Percentiles rank a stretch among this genome's conserved stretches.
Conservation (phyloP, 2,797 vertebrate species). For the Hephaestus fuliginosus region DNA sequence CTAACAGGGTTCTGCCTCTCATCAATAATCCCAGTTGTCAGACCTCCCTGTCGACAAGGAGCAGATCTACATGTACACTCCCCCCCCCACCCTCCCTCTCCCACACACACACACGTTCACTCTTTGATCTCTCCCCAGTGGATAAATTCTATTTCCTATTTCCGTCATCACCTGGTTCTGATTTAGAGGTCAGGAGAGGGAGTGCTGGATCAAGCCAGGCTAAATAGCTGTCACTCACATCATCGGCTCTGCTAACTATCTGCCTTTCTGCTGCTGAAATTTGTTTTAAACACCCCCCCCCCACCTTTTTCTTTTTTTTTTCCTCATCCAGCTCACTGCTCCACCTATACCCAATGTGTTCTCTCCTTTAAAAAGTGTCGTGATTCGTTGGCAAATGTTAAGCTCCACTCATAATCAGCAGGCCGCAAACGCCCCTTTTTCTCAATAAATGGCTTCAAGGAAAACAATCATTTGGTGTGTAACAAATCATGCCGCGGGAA, state of each 20-base stretch:
- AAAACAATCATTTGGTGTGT: conserved; percentile 43
- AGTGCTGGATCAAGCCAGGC: conserved; percentile 64
- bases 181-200: conserved; percentile 74
- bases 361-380: conserved; percentile 15
- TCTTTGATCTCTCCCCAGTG: conserved; percentile 74
- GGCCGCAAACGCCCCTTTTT: conserved; percentile 41
- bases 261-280: conserved; percentile 42
- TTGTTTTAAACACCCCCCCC: conserved; percentile 14
- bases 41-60: conserved; percentile 76
- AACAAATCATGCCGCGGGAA: conserved; percentile 44
- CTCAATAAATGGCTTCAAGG: conserved; percentile 40
- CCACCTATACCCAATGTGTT: conserved; percentile 14
- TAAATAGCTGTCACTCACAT: conserved; percentile 73
- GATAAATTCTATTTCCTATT: conserved; percentile 80
- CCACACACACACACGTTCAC: conserved; percentile 29
- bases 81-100: conserved; percentile 1
- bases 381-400: conserved; percentile 44
- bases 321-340: background rate
- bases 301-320: background rate
- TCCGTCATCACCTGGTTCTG: conserved; percentile 80
- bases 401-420: conserved; percentile 28
- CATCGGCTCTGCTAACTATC: conserved; percentile 38
- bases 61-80: conserved; percentile 70
- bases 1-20: conserved; percentile 75
- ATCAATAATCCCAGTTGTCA: conserved; percentile 83